phyloP scores from a whole-genome alignment of 2,888 invertebrate genomes.

The Ochropleura leucogaster region DNA sequence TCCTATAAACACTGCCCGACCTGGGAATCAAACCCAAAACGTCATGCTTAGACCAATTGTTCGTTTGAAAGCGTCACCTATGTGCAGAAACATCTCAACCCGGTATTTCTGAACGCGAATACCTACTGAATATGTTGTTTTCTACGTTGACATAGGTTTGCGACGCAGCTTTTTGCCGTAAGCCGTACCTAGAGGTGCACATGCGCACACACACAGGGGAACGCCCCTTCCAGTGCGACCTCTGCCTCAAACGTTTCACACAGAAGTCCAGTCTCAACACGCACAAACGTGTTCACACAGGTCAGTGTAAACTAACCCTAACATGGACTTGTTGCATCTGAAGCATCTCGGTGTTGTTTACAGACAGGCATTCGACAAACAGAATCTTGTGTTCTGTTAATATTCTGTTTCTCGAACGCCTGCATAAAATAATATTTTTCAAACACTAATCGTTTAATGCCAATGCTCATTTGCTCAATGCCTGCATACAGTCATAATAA shows the following conservation, averaged over 20 bases:
- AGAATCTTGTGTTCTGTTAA: conserved; percentile 19
- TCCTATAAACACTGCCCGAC: no score
- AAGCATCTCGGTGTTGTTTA: conserved; percentile 60
- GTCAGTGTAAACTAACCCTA: conserved; percentile 77
- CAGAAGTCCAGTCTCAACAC: conserved; percentile 95
- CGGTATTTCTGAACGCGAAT: not conserved
- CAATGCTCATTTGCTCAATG: conserved; percentile 27
- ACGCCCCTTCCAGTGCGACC: conserved; percentile 93
- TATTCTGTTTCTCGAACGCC: conserved; percentile 61
- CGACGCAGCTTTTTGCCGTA: conserved; percentile 95
- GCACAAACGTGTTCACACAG: conserved; percentile 94
- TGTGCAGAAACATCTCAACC: not conserved
- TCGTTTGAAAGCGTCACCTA: no score
- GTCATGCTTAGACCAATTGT: no score
- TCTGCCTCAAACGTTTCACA: conserved; percentile 94
- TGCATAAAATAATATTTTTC: conserved; percentile 68
- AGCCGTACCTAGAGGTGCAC: conserved; percentile 95
- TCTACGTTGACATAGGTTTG: conserved; percentile 86
- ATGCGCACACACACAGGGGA: conserved; percentile 95
- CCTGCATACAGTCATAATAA: conserved; percentile 30
- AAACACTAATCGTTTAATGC: conserved; percentile 57
- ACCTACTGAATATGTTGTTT: conserved; percentile 39
- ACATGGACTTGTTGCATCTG: conserved; percentile 49
- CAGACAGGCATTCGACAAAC: conserved; percentile 62
- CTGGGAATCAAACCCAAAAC: no score